Evolutionary conservation across 2,888 invertebrate genomes (phyloP), one percentile per base, ranked within the genome.

Genomic region (Yponomeuta sedellus): DNA sequence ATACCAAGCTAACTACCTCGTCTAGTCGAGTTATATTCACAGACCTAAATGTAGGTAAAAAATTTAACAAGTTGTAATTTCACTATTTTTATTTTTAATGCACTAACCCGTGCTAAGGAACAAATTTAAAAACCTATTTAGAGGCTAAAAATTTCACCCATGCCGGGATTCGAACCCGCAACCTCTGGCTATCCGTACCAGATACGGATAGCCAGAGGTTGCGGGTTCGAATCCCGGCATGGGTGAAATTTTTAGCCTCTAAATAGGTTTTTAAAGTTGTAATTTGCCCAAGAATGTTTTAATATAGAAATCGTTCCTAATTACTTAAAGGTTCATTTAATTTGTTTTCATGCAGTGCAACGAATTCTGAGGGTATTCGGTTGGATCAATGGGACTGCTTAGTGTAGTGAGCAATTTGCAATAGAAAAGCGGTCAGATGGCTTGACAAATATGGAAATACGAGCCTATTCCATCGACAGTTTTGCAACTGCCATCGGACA

Each of bases 371-470:
- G 22, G 10, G 20, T 59, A 59, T 59, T 59, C 12, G 12, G 20
- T 59, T 11, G 20, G 25, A 20, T 11, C 44, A 52, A 52, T 52
- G 44, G 44, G 44, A 10, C 44, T 44, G 44, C 44, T 16, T 52
- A 52, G 44, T 52, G 16, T 52, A 52, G 44, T 52, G 44, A 16
- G 44, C 44, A 52, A 52, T 52, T 52, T 52, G 16, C 16, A 16
- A 52, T 39, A 39, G 62, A 62, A 62, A 62, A 19, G 62, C 62
- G 62, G 62, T 62, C 62, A 62, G 34, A 62, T n/a, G 5, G 39
- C n/a, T 59, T 39, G 62, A 12, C 62, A 28, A 62, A 28, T 28
- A 39, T 28, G 39, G 34, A 62, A 62, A 34, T 34, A 62, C 44
- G 44, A 52, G 44, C 44, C 44, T 52, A 62, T 62, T 19, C 39